Percentiles rank a stretch among this genome's conserved stretches.
These are phyloP conservation scores for Meta bourneti DNA, from an alignment of 2,888 invertebrate genomes.

Conservation along the genomic window DNA sequence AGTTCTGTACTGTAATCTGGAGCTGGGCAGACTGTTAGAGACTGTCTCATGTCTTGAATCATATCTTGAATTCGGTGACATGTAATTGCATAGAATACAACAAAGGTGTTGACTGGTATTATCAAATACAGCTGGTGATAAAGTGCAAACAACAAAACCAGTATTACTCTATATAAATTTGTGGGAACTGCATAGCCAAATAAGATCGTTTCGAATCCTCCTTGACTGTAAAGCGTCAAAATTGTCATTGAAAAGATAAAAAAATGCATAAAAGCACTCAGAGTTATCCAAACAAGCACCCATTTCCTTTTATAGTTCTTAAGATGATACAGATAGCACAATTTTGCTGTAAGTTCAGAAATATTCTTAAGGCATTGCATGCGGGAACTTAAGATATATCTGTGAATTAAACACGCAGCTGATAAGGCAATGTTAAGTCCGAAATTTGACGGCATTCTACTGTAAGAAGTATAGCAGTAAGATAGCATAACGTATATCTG, in stretches of 20 bases:
- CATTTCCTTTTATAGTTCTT: neutral
- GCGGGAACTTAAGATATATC: neutral
- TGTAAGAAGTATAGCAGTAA: neutral
- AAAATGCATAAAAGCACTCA: neutral
- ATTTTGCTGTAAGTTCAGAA: neutral
- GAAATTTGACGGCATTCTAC: neutral
- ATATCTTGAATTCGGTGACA: neutral
- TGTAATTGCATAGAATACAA: slow-evolving; percentile 1
- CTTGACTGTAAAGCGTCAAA: neutral
- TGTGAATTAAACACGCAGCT: neutral
- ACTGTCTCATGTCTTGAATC: neutral
- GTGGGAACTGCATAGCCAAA: no score
- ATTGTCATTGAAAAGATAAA: neutral
- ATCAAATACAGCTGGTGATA: neutral
- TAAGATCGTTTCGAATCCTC: no score
- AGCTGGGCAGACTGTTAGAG: neutral
- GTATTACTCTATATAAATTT: no score
- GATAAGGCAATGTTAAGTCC: neutral
- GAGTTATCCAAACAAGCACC: neutral
- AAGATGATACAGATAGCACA: neutral
- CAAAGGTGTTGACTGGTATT: neutral
- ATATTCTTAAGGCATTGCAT: neutral
- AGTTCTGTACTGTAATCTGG: neutral
- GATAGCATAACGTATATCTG: neutral
- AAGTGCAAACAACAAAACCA: no score